Evolutionary conservation across 2,113 vertebrate genomes (phyloP), one percentile per base, ranked within the genome.

Genomic region (Pardalotus punctatus): DNA sequence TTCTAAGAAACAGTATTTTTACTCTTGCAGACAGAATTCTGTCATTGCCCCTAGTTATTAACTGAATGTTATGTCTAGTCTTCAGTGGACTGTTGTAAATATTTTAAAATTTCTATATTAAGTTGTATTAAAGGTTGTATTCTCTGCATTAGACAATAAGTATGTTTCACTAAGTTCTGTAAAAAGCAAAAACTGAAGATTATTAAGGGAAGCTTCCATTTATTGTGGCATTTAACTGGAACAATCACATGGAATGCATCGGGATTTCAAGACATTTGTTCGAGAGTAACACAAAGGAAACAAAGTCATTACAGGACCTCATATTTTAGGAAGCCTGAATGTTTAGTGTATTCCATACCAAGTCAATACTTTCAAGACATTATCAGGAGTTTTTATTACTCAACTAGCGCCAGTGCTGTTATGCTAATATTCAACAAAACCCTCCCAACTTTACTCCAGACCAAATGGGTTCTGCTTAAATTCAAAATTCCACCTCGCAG

Each of bases 1-100:
- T 79, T 84, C 11, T 48, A 91, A 84, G 47, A 91, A 95, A 82
- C 0, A 69, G 19, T 42, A 79, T 40, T 81, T 93, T 85, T 76
- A 67, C 28, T 20, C 33, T 48, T 13, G 27, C 29, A 88, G 74
- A 90, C 40, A 85, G 45, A 90, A 61, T 85, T 73, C 51, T 70
- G 81, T 54, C 62, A 73, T 6, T 35, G 48, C 1, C 6, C 17
- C 27, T 36, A 38, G 12, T 43, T 58, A 93, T 47, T 72, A 91
- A 69, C 6, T 51, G 17, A 76, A 40, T n/a, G 25, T 54, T 67
- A 69, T 9, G 21, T 61, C 47, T 84, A 19, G 28, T 40, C 22
- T 60, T 76, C 38, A 24, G 28, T 14, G 21, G 36, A 57, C 7
- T 72, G 13, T 2, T 42, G 22, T 27, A 67, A 60, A 64, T 67